These are phyloP conservation scores for Sminthurinus signatus DNA, from an alignment of 1,140 invertebrate genomes.

Conservation along the genomic window DNA sequence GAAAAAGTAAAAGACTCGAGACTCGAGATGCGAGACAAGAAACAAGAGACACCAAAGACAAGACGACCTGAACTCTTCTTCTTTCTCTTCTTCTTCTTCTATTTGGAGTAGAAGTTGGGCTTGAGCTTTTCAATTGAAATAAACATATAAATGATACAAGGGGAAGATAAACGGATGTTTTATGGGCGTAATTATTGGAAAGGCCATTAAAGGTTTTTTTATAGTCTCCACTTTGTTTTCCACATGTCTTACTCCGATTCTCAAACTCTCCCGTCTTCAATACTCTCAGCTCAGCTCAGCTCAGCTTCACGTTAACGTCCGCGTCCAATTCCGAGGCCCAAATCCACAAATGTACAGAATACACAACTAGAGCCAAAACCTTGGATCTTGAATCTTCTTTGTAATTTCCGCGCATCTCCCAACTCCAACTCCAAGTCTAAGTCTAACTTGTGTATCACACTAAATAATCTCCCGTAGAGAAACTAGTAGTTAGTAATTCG, in stretches of 20 bases:
- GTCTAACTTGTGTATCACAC: too few relatives aligned
- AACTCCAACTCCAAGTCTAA: too few relatives aligned
- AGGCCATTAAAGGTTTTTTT: slow-evolving; percentile 41
- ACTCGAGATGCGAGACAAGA: too few relatives aligned
- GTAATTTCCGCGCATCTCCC: neutral
- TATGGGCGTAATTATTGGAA: slow-evolving; percentile 42
- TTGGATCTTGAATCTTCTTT: neutral
- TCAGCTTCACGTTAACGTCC: too few relatives aligned
- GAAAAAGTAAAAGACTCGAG: too few relatives aligned
- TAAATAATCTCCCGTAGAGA: too few relatives aligned
- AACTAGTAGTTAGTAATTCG: too few relatives aligned
- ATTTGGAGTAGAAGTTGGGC: too few relatives aligned
- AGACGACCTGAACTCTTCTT: neutral
- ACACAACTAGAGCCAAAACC: neutral
- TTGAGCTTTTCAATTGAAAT: slow-evolving; percentile 39
- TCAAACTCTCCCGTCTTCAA: neutral
- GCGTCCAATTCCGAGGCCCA: too few relatives aligned
- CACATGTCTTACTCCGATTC: slow-evolving; percentile 31
- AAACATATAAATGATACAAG: slow-evolving; percentile 42
- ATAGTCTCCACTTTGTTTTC: slow-evolving; percentile 41
- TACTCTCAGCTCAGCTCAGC: too few relatives aligned
- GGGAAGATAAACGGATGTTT: slow-evolving; percentile 41
- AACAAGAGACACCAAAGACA: neutral
- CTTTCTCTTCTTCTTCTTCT: too few relatives aligned
- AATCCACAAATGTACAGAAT: too few relatives aligned